Base-by-base conservation (phyloP, 23 tunicate genomes). In the Halocynthia aurantium region DNA sequence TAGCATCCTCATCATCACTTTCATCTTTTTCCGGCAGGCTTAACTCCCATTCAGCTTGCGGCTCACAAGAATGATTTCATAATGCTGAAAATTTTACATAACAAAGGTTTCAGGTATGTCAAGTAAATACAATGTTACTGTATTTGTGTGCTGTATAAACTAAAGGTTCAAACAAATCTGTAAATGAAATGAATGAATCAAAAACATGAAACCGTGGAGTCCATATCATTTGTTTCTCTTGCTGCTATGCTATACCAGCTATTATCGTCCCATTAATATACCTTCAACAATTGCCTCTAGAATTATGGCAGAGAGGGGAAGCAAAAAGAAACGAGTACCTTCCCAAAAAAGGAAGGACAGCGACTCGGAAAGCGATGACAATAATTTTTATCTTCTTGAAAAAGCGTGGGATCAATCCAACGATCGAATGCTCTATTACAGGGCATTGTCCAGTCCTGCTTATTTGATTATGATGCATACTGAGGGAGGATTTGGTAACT, bases 51-150 rank as follows among this genome's bases (percentile, higher is more conserved):
- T 52, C 90, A 85, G 51, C 73, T 85, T 57, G 90, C 90, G 6
- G 90, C 90, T 13, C 90, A 85, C 76, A 85, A 85, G 76, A 85
- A 85, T 51, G 90, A 85, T 85, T 85, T 73, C 84, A 84, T 85
- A 69, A 85, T 85, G 90, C 76, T 85, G 12, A 71, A 81, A 72
- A 85, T 85, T 15, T 54, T 85, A 66, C 84, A 85, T 61, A 75
- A 69, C 6, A 78, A 85, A 76, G 84, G 84, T 10, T 85, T 70
- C 81, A 65, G 70, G 90, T 85, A 69, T 31, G 67, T 56, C 4
- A 0, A 44, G 9, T n/a, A 11, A 56, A 19, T 75, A 31, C 44
- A 31, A 31, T n/a, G n/a, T n/a, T n/a, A n/a, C n/a, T n/a, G n/a
- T n/a, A n/a, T n/a, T n/a, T n/a, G n/a, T n/a, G n/a, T n/a, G n/a